Evolutionary conservation across 2,113 vertebrate genomes (phyloP), one percentile per base, ranked within the genome.

Genomic region (Antigone vipio): DNA sequence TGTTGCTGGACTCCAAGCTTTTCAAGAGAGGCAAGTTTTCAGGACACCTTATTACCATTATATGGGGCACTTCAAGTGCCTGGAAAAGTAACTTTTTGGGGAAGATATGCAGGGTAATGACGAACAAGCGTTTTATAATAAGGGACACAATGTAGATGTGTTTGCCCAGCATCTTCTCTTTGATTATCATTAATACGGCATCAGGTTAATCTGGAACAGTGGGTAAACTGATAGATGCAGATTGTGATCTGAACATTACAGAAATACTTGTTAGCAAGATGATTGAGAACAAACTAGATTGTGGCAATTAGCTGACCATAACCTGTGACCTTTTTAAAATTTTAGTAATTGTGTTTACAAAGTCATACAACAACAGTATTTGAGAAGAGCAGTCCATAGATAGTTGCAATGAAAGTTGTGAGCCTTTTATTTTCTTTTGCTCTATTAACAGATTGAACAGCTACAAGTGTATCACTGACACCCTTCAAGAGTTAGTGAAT

Each of bases 401-500:
- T 11, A 47, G 5, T 47, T 63, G 23, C 6, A 78, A 2, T 34
- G 29, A 35, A 71, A 84, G 47, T 27, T 77, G 9, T 0, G 2
- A 67, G 3, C 35, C 4, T 34, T 93, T 32, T 47, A 9, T 59
- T 64, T 75, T 91, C 12, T 63, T 91, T 38, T 88, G 16, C 21
- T 79, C 34, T 86, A 1, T 85, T 96, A 96, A 55, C 92, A 99
- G 99, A 88, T 97, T 99, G 83, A 99, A 97, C 9, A 99, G 99
- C 97, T 99, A 99, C 79, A 99, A 99, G 92, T 99, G 99, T 92
- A 99, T 99, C 96, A 99, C 99, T 38, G 99, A 99, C 95, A 99
- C 99, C 22, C 99, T 99, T 97, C 99, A 99, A 93, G 99, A 99
- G 89, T 97, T 99, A 93, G 99, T 99, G 81, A 99, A 99, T 97